A percentile compares a stretch with the other conserved stretches of the same genome.
These are phyloP conservation scores for Schizopygopsis pylzovi DNA, from an alignment of 2,797 vertebrate genomes.

Conservation along the genomic window DNA sequence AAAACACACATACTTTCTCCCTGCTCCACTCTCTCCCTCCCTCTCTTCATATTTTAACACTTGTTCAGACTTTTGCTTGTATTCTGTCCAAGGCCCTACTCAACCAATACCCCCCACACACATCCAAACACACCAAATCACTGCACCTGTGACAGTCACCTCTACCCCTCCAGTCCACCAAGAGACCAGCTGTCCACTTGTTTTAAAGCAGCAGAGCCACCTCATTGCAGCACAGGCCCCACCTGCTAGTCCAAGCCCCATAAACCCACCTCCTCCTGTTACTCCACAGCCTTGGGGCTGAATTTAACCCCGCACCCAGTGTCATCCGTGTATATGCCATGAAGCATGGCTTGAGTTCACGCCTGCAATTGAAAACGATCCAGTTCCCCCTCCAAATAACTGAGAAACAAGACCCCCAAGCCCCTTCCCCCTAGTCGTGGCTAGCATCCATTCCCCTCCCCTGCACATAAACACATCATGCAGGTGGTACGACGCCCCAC, in stretches of 20 bases:
- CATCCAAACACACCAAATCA: slow-evolving; percentile 52
- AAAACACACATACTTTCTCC: slow-evolving; percentile 43
- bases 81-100: slow-evolving; percentile 56
- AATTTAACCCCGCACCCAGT: slow-evolving; percentile 55
- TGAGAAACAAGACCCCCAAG: slow-evolving; percentile 56
- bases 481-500: slow-evolving; percentile 67
- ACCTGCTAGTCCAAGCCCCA: slow-evolving; percentile 53
- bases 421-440: slow-evolving; percentile 14
- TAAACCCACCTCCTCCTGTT: slow-evolving; percentile 24
- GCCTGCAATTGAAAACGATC: slow-evolving; percentile 54
- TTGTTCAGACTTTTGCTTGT: slow-evolving; percentile 57
- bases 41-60: slow-evolving; percentile 39
- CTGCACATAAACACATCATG: slow-evolving; percentile 79
- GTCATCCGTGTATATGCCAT: slow-evolving; percentile 50
- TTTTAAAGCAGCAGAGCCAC: slow-evolving; percentile 62
- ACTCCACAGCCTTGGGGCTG: slow-evolving; percentile 45
- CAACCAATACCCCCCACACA: slow-evolving; percentile 44
- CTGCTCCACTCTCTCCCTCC: slow-evolving; percentile 3
- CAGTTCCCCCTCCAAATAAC: slow-evolving; percentile 49
- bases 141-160: slow-evolving; percentile 73
- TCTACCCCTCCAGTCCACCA: slow-evolving; percentile 62
- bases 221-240: slow-evolving; percentile 58
- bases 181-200: slow-evolving; percentile 77
- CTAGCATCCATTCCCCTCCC: slow-evolving; percentile 41
- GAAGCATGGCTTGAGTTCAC: slow-evolving; percentile 52